A percentile compares a stretch with the other conserved stretches of the same genome.
Evolutionary conservation across 2,113 vertebrate genomes (phyloP).

Genomic region (Leptocoma aspasia): DNA sequence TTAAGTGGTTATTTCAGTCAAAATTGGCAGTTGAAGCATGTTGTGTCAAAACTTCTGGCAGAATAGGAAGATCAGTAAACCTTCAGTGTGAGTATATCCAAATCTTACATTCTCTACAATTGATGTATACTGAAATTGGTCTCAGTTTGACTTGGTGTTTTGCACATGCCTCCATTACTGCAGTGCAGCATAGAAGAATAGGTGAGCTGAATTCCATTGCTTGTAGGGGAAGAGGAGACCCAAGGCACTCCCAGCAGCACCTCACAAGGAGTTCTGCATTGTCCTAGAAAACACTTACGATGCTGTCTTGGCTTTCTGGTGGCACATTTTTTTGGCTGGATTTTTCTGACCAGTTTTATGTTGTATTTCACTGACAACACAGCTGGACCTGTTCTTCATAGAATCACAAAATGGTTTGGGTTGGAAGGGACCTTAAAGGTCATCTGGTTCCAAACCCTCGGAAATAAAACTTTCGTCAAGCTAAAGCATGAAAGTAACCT

Average conservation of each 20-base stretch:
- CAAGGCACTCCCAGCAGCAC: neutral
- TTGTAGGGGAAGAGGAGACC: accelerated
- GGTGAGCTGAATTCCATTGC: neutral
- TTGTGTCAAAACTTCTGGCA: neutral
- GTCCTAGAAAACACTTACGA: neutral
- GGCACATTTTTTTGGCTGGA: neutral
- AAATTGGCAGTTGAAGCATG: neutral
- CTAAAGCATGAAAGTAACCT: neutral
- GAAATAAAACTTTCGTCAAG: neutral
- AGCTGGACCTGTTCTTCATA: neutral
- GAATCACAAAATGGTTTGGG: neutral
- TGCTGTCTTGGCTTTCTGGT: neutral
- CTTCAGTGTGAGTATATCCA: neutral
- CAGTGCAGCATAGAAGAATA: neutral
- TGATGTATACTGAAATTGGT: neutral
- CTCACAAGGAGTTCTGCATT: neutral
- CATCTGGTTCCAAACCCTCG: neutral
- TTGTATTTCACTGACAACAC: neutral
- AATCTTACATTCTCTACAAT: neutral
- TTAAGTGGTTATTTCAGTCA: neutral
- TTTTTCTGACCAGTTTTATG: neutral
- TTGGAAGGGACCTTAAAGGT: neutral
- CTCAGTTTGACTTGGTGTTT: neutral
- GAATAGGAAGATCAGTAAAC: neutral
- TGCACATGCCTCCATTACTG: neutral